A percentile compares a stretch with the other conserved stretches of the same genome.
These are phyloP conservation scores for Patiria miniata DNA, from an alignment of 35 echinoderm and acorn worm genomes.

Conservation along the genomic window DNA sequence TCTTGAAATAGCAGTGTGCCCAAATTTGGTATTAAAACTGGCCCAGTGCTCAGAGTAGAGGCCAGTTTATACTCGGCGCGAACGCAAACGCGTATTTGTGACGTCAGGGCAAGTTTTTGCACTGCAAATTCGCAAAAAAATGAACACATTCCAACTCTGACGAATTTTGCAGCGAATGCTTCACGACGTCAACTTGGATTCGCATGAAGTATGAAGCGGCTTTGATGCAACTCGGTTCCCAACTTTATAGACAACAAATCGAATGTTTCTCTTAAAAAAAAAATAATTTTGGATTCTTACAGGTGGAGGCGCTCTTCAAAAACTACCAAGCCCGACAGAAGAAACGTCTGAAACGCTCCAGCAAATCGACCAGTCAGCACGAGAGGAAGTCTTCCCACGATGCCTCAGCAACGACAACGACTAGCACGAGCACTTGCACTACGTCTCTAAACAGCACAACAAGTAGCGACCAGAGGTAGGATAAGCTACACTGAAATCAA, in stretches of 20 bases:
- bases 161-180: too few relatives aligned
- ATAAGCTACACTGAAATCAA: neutral
- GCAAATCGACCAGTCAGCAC: conserved; percentile 4
- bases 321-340: conserved; percentile 74
- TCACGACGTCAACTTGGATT: too few relatives aligned
- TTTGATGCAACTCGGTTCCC: too few relatives aligned
- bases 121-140: too few relatives aligned
- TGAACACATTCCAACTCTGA: too few relatives aligned
- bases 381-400: conserved; percentile 51
- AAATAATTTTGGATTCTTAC: neutral
- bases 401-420: neutral
- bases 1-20: too few relatives aligned
- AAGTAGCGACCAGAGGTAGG: conserved; percentile 72
- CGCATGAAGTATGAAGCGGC: too few relatives aligned
- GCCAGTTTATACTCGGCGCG: too few relatives aligned
- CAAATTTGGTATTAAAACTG: too few relatives aligned
- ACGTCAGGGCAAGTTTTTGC: too few relatives aligned
- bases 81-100: too few relatives aligned
- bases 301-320: conserved; percentile 77
- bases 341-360: conserved; percentile 59
- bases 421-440: conserved; percentile 24
- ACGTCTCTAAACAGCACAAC: neutral
- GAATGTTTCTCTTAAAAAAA: neutral
- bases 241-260: neutral
- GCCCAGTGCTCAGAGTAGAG: too few relatives aligned